phyloP scores from a whole-genome alignment of 2,113 vertebrate species.

The Gulo gulo region DNA sequence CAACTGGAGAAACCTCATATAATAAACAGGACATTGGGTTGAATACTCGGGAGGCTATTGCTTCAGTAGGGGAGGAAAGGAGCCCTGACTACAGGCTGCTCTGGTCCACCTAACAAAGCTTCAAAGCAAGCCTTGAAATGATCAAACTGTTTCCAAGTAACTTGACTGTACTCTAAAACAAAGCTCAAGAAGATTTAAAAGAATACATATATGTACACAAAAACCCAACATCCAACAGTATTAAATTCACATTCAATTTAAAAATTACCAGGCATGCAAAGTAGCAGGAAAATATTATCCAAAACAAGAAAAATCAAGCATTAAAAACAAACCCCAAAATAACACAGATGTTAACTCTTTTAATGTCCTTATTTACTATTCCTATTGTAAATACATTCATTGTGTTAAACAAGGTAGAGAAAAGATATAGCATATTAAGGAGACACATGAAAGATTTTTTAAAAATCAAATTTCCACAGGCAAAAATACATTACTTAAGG shows the following conservation, averaged over 20 bases:
- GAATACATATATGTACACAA: not conserved
- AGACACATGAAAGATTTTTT: not conserved
- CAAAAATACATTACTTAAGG: not conserved
- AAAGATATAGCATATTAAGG: not conserved
- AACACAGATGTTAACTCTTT: not conserved
- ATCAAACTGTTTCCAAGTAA: not conserved
- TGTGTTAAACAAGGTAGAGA: not conserved
- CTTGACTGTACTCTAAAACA: not conserved
- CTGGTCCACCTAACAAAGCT: not conserved
- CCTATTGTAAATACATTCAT: not conserved
- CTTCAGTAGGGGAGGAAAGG: not conserved
- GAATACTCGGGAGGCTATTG: not conserved
- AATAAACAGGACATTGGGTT: no score
- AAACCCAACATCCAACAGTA: not conserved
- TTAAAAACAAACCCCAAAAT: not conserved
- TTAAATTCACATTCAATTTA: not conserved
- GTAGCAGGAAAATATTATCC: not conserved
- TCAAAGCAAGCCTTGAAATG: not conserved
- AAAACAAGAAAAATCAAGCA: not conserved
- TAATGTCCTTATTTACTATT: conserved; percentile 2
- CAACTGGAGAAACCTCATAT: not conserved
- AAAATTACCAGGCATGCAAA: not conserved
- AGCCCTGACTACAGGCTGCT: not conserved
- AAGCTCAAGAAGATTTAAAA: conserved; percentile 2
- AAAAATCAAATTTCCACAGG: not conserved